A percentile compares a stretch with the other conserved stretches of the same genome.
These are phyloP conservation scores for Harpagoxenus sublaevis DNA, from an alignment of 2,888 invertebrate genomes.

Conservation along the genomic window DNA sequence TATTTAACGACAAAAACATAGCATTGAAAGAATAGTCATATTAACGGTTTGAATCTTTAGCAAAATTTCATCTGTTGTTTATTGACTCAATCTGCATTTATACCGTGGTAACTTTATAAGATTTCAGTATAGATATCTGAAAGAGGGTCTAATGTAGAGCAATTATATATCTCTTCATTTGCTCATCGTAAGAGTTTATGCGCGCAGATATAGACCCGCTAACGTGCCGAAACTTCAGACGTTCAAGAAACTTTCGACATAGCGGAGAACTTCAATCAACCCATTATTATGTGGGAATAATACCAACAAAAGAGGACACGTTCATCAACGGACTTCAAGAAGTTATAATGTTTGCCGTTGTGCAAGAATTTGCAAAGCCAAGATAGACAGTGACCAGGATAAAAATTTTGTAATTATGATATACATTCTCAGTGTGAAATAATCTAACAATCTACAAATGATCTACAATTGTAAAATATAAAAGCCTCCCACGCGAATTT, in stretches of 20 bases:
- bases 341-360: conserved; percentile 18
- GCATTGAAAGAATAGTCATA: not conserved
- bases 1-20: not conserved
- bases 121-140: not conserved
- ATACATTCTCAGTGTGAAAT: not conserved
- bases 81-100: not conserved
- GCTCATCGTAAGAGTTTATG: conserved; percentile 9
- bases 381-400: not conserved
- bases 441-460: not conserved
- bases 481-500: not conserved
- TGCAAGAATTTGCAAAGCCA: not conserved
- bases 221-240: conserved; percentile 38
- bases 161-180: conserved; percentile 40
- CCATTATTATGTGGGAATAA: conserved; percentile 39
- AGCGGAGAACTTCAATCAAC: conserved; percentile 26
- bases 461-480: not conserved
- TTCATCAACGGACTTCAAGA: conserved; percentile 33
- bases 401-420: not conserved
- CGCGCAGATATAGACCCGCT: conserved; percentile 4
- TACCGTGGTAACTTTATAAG: not conserved
- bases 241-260: conserved; percentile 34
- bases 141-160: conserved; percentile 15
- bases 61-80: not conserved
- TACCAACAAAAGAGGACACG: conserved; percentile 37
- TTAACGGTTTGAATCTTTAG: not conserved